A percentile compares a stretch with the other conserved stretches of the same genome.
phyloP scores from a whole-genome alignment of 2,797 vertebrate genomes.

The Malurus leucopterus region DNA sequence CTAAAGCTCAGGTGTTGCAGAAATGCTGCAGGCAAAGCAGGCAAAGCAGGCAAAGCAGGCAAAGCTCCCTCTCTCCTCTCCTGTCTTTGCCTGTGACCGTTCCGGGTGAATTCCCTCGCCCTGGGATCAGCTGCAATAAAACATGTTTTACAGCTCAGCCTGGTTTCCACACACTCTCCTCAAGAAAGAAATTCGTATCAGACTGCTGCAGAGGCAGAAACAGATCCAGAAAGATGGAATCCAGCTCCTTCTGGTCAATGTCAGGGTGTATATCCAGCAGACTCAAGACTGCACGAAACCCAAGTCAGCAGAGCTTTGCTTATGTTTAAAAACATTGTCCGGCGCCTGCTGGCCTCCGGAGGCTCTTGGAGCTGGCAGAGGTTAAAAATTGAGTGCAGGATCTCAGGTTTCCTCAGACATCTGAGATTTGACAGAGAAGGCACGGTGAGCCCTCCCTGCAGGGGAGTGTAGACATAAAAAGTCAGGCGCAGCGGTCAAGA shows the following conservation, averaged over 20 bases:
- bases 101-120: background rate
- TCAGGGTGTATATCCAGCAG: background rate
- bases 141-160: background rate
- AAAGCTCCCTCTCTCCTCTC: background rate
- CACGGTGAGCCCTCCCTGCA: background rate
- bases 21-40: background rate
- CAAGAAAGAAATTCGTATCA: background rate
- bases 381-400: background rate
- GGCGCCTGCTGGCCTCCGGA: background rate
- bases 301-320: background rate
- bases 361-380: background rate
- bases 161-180: background rate
- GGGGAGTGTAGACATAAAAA: background rate
- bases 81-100: accelerated
- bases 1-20: background rate
- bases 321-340: background rate
- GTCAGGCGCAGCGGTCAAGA: accelerated
- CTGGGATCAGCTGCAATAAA: background rate
- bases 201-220: background rate
- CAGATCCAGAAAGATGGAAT: background rate
- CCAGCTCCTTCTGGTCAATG: background rate
- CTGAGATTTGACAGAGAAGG: background rate
- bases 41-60: background rate
- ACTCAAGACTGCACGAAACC: accelerated
- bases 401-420: background rate